Base-by-base conservation (phyloP, 2,113 vertebrate genomes). In the Clarias gariepinus region DNA sequence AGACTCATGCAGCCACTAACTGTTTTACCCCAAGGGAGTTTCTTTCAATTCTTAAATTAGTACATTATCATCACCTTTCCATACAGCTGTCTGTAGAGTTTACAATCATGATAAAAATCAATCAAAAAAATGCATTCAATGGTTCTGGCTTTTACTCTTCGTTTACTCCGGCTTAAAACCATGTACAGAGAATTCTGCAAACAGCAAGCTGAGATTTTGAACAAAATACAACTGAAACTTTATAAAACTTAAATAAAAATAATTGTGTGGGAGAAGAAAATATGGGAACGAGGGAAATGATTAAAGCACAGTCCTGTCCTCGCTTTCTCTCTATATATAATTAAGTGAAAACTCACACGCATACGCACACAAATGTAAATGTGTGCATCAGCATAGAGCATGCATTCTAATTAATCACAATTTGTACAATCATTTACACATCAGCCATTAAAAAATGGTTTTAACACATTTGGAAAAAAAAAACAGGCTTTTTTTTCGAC, bases 31-130 rank as follows among this genome's bases (percentile, higher is more conserved):
- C 19, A 64, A 82, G 82, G 19, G 79, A 85, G 79, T 87, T 78
- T 82, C 91, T 91, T 94, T 95, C 94, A 96, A 96, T 96, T 96
- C 96, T 97, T 97, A 97, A 97, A 97, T 97, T 96, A 95, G 96
- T 96, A 90, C 90, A 89, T 82, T 95, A 90, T 96, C 93, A 93
- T 94, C 95, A 94, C 94, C 95, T 95, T 94, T 96, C 96, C 96
- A 96, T 96, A 97, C 96, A 96, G 93, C 92, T 94, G 95, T 96
- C 95, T 96, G 95, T 96, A 96, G 96, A 96, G 95, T 95, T 95
- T 95, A 95, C 92, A 94, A 94, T 96, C 94, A 13, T 83, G 95
- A 94, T 21, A 91, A 93, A 74, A 95, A 95, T n/a, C n/a, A n/a
- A n/a, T n/a, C n/a, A 91, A 30, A 91, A 93, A 74, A 95, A 95